phyloP scores from a whole-genome alignment of 2,797 vertebrate species.

The Apogon hyalosoma region DNA sequence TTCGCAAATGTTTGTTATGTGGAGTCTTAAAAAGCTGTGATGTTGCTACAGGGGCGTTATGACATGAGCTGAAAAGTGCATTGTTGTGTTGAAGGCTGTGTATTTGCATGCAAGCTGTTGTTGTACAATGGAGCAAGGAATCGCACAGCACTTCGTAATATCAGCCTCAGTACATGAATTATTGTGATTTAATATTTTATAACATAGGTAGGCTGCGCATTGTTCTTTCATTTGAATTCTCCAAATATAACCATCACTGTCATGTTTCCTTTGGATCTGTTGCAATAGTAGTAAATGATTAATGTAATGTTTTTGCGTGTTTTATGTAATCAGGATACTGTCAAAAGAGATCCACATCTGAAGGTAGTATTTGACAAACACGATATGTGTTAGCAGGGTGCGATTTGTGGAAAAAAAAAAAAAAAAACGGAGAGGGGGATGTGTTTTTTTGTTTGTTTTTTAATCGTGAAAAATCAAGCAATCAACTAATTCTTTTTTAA shows the following conservation, averaged over 20 bases:
- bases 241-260: background rate
- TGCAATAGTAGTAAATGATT: too few species aligned
- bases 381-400: too few species aligned
- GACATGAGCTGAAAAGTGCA: slow-evolving; percentile 27
- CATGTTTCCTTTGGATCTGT: too few species aligned
- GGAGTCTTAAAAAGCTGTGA: slow-evolving; percentile 23
- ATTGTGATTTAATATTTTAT: background rate
- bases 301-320: too few species aligned
- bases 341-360: too few species aligned
- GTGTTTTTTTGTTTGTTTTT: too few species aligned
- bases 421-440: too few species aligned
- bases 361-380: too few species aligned
- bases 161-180: background rate
- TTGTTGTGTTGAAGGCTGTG: slow-evolving; percentile 5
- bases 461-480: too few species aligned
- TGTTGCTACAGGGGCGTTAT: slow-evolving; percentile 32
- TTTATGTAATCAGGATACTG: too few species aligned
- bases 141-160: background rate
- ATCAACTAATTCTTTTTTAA: too few species aligned
- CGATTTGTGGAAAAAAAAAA: too few species aligned
- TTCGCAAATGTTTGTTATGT: slow-evolving; percentile 49
- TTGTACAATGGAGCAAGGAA: background rate
- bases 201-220: background rate
- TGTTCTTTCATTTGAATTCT: background rate
- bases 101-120: slow-evolving; percentile 5